Conservation (phyloP, 1,140 invertebrate species). For the Brachionus angularis region DNA sequence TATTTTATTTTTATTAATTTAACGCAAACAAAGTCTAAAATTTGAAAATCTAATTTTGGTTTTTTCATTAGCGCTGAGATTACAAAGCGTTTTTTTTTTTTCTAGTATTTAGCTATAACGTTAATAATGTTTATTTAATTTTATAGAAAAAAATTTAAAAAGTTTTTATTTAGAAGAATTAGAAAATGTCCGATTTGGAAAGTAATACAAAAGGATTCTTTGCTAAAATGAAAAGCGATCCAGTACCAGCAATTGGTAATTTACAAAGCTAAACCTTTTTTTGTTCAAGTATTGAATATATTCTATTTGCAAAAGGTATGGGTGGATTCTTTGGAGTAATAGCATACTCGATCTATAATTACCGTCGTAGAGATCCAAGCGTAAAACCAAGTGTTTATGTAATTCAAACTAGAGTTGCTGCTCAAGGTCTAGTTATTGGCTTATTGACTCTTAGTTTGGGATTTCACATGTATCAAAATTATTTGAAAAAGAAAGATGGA, state of each 20-base stretch:
- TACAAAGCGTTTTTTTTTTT: too few species aligned
- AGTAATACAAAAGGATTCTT: slow-evolving; percentile 6
- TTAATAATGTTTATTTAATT: background rate
- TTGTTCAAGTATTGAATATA: background rate
- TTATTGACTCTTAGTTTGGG: slow-evolving; percentile 24
- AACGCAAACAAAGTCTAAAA: too few species aligned
- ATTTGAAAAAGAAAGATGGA: slow-evolving; percentile 2
- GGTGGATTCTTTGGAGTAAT: slow-evolving; percentile 39
- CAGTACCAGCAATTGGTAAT: slow-evolving; percentile 33
- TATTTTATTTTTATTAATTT: too few species aligned
- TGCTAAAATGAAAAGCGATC: slow-evolving; percentile 33
- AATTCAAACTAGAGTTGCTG: slow-evolving; percentile 39
- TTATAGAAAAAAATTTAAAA: background rate
- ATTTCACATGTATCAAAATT: slow-evolving; percentile 35
- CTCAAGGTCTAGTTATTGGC: slow-evolving; percentile 35
- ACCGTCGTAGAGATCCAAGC: background rate
- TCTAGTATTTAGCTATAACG: slow-evolving; percentile 15
- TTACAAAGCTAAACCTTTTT: background rate
- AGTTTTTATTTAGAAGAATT: background rate
- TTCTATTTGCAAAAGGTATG: background rate
- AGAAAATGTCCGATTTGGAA: slow-evolving; percentile 18
- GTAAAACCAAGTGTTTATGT: slow-evolving; percentile 37
- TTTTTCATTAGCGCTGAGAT: too few species aligned
- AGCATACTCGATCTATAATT: slow-evolving; percentile 29
- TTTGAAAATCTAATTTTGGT: too few species aligned